phyloP scores from a whole-genome alignment of 1,140 invertebrate species.

The Drosophila sechellia region DNA sequence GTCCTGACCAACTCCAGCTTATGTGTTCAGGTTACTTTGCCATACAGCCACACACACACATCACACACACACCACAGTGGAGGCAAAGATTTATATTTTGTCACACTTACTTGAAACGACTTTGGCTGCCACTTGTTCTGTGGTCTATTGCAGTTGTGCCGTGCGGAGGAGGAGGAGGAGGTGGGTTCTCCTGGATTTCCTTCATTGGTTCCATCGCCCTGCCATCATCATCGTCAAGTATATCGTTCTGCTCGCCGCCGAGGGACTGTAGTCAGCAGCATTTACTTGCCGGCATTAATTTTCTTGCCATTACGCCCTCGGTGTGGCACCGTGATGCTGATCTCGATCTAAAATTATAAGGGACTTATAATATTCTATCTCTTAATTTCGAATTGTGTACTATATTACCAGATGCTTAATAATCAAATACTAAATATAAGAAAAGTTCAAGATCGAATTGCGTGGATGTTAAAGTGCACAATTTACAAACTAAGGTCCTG shows the following conservation, averaged over 20 bases:
- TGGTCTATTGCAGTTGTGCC: conserved; percentile 30
- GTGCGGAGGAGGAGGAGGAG: conserved; percentile 9
- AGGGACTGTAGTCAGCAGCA: conserved; percentile 63
- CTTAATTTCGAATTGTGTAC: too few species aligned
- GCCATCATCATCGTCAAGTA: conserved; percentile 50
- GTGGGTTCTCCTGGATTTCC: conserved; percentile 36
- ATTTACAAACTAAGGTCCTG: too few species aligned
- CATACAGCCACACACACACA: conserved; percentile 12
- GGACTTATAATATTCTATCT: neutral
- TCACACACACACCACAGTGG: neutral
- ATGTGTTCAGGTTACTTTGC: conserved; percentile 61
- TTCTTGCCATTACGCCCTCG: conserved; percentile 32
- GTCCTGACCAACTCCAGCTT: conserved; percentile 75
- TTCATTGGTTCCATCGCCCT: conserved; percentile 62
- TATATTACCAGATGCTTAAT: too few species aligned
- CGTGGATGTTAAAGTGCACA: too few species aligned
- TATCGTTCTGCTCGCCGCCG: conserved; percentile 29
- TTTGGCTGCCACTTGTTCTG: conserved; percentile 61
- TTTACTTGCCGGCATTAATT: conserved; percentile 71
- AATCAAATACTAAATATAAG: too few species aligned
- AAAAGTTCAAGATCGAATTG: too few species aligned
- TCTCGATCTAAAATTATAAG: neutral
- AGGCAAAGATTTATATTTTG: conserved; percentile 67
- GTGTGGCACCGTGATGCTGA: conserved; percentile 6
- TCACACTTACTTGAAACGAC: conserved; percentile 63